phyloP scores from a whole-genome alignment of 2,797 vertebrate genomes.

The Macrochelys suwanniensis region DNA sequence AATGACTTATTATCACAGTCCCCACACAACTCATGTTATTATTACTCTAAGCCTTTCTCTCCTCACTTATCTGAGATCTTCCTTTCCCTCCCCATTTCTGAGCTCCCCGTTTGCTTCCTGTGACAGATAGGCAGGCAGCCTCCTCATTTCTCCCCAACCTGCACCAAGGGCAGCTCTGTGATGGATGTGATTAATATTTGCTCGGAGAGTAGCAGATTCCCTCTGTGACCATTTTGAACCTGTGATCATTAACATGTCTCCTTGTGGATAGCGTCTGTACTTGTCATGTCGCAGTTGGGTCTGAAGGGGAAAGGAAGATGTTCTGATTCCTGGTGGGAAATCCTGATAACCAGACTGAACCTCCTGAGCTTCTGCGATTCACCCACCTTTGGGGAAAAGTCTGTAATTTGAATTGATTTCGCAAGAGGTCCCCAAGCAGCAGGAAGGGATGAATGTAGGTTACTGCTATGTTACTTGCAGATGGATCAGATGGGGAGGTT shows the following conservation, averaged over 20 bases:
- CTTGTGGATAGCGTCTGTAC: slow-evolving; percentile 68
- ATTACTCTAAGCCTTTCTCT: neutral
- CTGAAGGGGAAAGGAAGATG: neutral
- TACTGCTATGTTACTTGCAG: neutral
- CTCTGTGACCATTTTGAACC: slow-evolving; percentile 57
- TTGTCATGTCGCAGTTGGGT: slow-evolving; percentile 54
- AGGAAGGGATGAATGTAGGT: neutral
- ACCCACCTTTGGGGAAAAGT: slow-evolving; percentile 59
- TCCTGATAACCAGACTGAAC: neutral
- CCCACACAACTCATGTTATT: neutral
- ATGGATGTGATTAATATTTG: slow-evolving; percentile 67
- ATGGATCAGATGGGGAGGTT: fast-evolving
- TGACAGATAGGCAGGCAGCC: neutral
- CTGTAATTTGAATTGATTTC: slow-evolving; percentile 35
- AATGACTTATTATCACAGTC: fast-evolving
- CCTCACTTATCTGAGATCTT: too few species aligned
- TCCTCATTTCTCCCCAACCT: neutral
- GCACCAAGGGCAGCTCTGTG: neutral
- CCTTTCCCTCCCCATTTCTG: neutral
- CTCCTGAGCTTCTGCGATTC: neutral
- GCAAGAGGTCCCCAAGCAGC: neutral
- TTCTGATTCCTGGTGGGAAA: neutral
- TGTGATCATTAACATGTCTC: slow-evolving; percentile 62
- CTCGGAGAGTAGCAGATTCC: slow-evolving; percentile 33
- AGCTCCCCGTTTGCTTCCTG: too few species aligned